These are phyloP conservation scores for Ommatoiulus sabulosus DNA, from an alignment of 2,888 invertebrate genomes.

Conservation along the genomic window DNA sequence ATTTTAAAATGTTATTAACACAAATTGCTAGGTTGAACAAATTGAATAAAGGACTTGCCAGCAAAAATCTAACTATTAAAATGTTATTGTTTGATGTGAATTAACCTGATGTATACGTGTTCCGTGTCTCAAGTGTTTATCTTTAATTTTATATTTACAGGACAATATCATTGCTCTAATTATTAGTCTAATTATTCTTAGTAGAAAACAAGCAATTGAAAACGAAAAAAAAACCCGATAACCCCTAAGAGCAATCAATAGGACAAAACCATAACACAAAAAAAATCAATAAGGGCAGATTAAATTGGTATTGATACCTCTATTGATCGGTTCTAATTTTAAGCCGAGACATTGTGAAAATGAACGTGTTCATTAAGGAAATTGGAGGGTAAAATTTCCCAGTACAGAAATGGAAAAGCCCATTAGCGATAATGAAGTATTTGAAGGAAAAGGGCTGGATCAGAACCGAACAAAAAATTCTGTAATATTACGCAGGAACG, in stretches of 20 bases:
- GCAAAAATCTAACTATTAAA: no score
- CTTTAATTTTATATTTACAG: no score
- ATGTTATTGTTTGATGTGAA: no score
- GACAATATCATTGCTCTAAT: no score
- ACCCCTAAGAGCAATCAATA: background rate
- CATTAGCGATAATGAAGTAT: conserved; percentile 19
- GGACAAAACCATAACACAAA: background rate
- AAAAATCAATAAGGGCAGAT: background rate
- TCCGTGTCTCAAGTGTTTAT: no score
- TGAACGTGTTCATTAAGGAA: background rate
- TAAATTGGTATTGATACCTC: conserved; percentile 8
- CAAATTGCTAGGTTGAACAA: no score
- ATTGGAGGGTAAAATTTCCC: background rate
- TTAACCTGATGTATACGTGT: no score
- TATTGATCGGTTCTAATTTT: background rate
- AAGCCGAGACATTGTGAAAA: background rate
- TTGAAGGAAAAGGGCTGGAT: background rate
- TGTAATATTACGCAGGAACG: background rate
- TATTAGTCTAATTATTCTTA: no score
- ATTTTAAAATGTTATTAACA: no score
- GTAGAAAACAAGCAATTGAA: no score
- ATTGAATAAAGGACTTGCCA: no score
- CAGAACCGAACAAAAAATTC: background rate
- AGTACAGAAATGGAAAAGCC: background rate
- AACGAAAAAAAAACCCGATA: no score